Percentiles rank a stretch among this genome's conserved stretches.
Evolutionary conservation across 2,888 invertebrate species (phyloP).

Genomic region (Lobophora halterata): DNA sequence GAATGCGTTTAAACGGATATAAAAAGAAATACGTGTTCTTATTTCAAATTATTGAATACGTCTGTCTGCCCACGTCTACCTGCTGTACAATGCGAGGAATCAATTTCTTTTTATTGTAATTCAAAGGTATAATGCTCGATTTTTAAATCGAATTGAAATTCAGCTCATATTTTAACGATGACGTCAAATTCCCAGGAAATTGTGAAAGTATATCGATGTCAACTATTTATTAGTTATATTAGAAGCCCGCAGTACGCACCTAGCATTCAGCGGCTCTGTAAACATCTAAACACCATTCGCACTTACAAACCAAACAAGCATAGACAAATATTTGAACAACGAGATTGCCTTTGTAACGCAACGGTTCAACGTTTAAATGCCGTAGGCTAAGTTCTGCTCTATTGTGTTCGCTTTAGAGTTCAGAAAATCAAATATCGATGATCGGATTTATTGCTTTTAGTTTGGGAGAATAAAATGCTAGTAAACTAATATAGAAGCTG

Average conservation of each 20-base stretch:
- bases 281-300: conserved; percentile 79
- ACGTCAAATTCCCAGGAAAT: conserved; percentile 34
- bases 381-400: conserved; percentile 53
- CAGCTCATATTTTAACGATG: conserved; percentile 22
- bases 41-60: conserved; percentile 79
- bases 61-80: conserved; percentile 76
- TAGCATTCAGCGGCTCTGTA: conserved; percentile 72
- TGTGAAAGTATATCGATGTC: conserved; percentile 57
- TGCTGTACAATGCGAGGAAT: conserved; percentile 51
- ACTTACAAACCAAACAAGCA: conserved; percentile 77
- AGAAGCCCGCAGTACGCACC: conserved; percentile 59
- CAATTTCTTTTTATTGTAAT: conserved; percentile 62
- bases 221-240: conserved; percentile 68
- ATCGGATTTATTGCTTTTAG: conserved; percentile 42
- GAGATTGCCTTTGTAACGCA: conserved; percentile 62
- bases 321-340: conserved; percentile 74
- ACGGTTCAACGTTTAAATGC: conserved; percentile 43
- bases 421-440: conserved; percentile 34
- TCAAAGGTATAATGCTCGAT: conserved; percentile 57
- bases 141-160: conserved; percentile 39
- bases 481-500: conserved; percentile 70
- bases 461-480: conserved; percentile 47
- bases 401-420: conserved; percentile 42
- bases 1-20: conserved; percentile 78
- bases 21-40: conserved; percentile 78